Evolutionary conservation across 2,797 vertebrate species (phyloP).

Genomic region (Helicolenus hilgendorfi): DNA sequence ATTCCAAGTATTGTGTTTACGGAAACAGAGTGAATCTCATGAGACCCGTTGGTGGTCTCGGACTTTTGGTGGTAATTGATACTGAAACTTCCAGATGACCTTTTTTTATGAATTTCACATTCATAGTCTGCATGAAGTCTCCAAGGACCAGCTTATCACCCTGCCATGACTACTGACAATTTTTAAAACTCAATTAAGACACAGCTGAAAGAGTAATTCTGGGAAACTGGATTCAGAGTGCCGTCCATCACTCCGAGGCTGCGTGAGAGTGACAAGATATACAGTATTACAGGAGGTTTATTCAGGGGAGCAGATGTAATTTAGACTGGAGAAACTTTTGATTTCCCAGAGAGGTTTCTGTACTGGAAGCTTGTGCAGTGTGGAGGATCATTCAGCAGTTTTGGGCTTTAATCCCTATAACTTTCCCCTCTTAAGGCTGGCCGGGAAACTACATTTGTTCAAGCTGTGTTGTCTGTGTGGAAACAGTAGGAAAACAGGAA

Average conservation of each 20-base stretch:
- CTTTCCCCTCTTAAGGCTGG: background rate
- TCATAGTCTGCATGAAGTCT: conserved; percentile 46
- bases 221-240: conserved; percentile 28
- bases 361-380: background rate
- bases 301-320: conserved; percentile 22
- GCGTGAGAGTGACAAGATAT: conserved; percentile 6
- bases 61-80: conserved; percentile 74
- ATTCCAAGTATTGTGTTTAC: conserved; percentile 54
- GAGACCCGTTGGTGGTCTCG: too few species aligned
- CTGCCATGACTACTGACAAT: conserved; percentile 35
- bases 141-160: conserved; percentile 50
- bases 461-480: too few species aligned
- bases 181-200: conserved; percentile 76
- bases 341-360: conserved; percentile 18
- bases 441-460: too few species aligned
- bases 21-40: conserved; percentile 47
- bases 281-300: conserved; percentile 15
- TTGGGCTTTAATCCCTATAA: background rate
- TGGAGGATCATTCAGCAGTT: conserved; percentile 37
- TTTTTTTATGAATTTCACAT: conserved; percentile 71
- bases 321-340: conserved; percentile 18
- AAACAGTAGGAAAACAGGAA: too few species aligned
- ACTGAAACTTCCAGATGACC: conserved; percentile 74
- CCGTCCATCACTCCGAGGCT: conserved; percentile 30
- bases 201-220: conserved; percentile 46